These are phyloP conservation scores for Mus caroli DNA, from an alignment of 2,797 vertebrate genomes.

Conservation along the genomic window DNA sequence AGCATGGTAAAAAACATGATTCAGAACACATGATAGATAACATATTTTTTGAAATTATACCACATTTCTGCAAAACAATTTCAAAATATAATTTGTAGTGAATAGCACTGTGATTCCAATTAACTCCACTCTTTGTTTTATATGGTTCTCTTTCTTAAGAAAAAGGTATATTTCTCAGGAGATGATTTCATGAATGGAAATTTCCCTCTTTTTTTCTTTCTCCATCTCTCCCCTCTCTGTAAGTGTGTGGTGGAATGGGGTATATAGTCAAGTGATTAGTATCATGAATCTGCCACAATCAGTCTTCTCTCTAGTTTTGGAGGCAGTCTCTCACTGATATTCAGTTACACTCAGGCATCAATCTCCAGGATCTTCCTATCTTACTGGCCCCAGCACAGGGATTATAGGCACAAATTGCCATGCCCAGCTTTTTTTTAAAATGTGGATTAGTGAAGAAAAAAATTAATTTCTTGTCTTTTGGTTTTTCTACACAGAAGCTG, in stretches of 20 bases:
- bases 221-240: background rate
- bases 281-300: background rate
- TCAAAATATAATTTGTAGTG: background rate
- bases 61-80: constrained; percentile 39
- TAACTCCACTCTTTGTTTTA: constrained; percentile 23
- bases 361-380: background rate
- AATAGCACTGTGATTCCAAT: constrained; percentile 10
- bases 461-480: background rate
- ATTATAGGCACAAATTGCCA: background rate
- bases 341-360: background rate
- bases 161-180: background rate
- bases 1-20: constrained; percentile 7
- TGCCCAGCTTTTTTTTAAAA: background rate
- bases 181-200: background rate
- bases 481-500: constrained; percentile 21
- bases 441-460: background rate
- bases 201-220: background rate
- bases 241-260: background rate
- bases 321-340: background rate
- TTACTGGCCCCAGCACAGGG: no score
- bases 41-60: background rate
- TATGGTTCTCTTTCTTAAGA: background rate
- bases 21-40: constrained; percentile 19
- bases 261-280: background rate
- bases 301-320: background rate